These are phyloP conservation scores for Periparus ater DNA, from an alignment of 2,797 vertebrate species.

Conservation along the genomic window DNA sequence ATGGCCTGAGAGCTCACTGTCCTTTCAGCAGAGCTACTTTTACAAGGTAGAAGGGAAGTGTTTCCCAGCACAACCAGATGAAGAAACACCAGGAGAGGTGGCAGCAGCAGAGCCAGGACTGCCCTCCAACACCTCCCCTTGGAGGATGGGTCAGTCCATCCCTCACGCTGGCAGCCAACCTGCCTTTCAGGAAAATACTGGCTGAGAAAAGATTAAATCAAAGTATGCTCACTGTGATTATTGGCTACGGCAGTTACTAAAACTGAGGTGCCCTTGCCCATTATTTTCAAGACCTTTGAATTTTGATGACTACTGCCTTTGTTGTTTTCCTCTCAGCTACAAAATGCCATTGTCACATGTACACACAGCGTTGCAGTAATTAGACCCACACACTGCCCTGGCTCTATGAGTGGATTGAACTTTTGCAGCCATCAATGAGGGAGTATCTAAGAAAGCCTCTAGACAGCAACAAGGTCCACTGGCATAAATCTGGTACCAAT, in stretches of 20 bases:
- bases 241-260: neutral
- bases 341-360: neutral
- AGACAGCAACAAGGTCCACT: neutral
- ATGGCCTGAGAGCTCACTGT: neutral
- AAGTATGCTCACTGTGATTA: neutral
- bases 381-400: neutral
- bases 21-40: neutral
- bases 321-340: neutral
- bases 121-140: neutral
- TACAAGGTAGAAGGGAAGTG: neutral
- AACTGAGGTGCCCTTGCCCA: neutral
- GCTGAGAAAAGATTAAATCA: neutral
- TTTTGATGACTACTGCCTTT: neutral
- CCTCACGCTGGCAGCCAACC: neutral
- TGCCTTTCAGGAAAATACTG: neutral
- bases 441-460: neutral
- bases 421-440: neutral
- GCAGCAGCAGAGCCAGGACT: neutral
- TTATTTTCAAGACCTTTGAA: neutral
- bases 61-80: neutral
- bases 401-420: neutral
- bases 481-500: neutral
- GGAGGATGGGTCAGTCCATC: accelerated
- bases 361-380: neutral
- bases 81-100: accelerated